These are phyloP conservation scores for Rhyacichthys aspro DNA, from an alignment of 2,797 vertebrate genomes.

Conservation along the genomic window DNA sequence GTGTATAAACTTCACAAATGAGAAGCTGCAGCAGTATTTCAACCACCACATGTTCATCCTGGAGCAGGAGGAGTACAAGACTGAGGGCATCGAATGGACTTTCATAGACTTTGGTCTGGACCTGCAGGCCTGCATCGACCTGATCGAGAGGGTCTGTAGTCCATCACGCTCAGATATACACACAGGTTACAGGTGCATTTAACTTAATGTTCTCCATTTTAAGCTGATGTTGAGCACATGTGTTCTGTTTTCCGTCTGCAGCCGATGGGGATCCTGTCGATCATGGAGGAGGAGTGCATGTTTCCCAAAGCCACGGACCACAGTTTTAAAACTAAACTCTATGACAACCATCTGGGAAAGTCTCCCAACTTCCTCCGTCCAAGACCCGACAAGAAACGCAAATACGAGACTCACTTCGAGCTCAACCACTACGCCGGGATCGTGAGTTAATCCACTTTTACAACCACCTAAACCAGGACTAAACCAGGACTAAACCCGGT, in stretches of 20 bases:
- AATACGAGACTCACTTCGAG: slow-evolving; percentile 93
- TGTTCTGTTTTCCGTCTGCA: slow-evolving; percentile 51
- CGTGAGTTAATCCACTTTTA: slow-evolving; percentile 71
- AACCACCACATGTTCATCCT: slow-evolving; percentile 98
- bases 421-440: slow-evolving; percentile 92
- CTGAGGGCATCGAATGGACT: slow-evolving; percentile 93
- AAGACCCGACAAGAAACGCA: slow-evolving; percentile 89
- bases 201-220: too few species aligned
- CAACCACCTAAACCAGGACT: too few species aligned
- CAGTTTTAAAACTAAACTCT: slow-evolving; percentile 93
- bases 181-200: too few species aligned
- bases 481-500: neutral
- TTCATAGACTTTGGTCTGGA: slow-evolving; percentile 96
- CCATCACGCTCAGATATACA: too few species aligned
- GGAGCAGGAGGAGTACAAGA: slow-evolving; percentile 94
- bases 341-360: slow-evolving; percentile 92
- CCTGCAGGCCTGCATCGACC: slow-evolving; percentile 92
- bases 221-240: neutral
- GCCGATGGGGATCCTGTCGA: slow-evolving; percentile 94
- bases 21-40: slow-evolving; percentile 97
- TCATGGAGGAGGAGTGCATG: slow-evolving; percentile 97
- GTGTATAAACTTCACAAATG: slow-evolving; percentile 97
- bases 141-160: slow-evolving; percentile 89
- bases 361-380: slow-evolving; percentile 93
- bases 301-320: slow-evolving; percentile 91